Base-by-base conservation (phyloP, 2,797 vertebrate species). In the Acestrorhynchus altus region DNA sequence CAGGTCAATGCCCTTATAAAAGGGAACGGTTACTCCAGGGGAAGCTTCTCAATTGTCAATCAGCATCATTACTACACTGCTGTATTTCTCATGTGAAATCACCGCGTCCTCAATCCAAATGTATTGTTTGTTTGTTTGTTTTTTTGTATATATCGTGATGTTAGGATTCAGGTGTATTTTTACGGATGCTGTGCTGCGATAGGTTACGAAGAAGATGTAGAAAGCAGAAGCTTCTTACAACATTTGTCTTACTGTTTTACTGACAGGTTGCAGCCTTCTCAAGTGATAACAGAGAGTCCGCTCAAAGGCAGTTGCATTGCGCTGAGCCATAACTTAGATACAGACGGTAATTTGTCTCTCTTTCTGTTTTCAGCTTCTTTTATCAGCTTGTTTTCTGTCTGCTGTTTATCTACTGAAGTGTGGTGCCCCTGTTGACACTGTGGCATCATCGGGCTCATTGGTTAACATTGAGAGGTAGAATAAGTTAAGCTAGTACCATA, bases 221-320 rank as follows among this genome's bases (percentile, higher is more conserved):
- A 42, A 69, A 52, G 24, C n/a, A n/a, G 9, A 22, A 35, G 26
- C 26, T 54, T 39, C 66, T 69, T 22, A 52, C 28, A 22, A 65
- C 16, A 20, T 69, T 15, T 70, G n/a, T 54, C 78, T 65, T 54
- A n/a, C n/a, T n/a, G 39, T 51, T 63, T 46, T 54, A 68, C 71
- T 75, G 79, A 84, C 74, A 81, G 83, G 66, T 89, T 75, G 65
- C 70, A 75, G 80, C 61, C 66, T 83, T 81, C 82, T 85, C 64
- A 80, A 84, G 76, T 84, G 60, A 64, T 72, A 56, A 71, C 72
- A 22, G 72, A 24, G 31, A 52, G 31, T 47, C 54, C 39, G 6
- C 54, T 67, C 35, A 35, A 40, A 56, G 44, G 49, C 49, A 67
- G 16, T 61, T 52, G 81, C 77, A 74, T 49, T 72, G 82, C 87